Conservation (phyloP, 1,140 invertebrate genomes). For the Bombus balteatus region DNA sequence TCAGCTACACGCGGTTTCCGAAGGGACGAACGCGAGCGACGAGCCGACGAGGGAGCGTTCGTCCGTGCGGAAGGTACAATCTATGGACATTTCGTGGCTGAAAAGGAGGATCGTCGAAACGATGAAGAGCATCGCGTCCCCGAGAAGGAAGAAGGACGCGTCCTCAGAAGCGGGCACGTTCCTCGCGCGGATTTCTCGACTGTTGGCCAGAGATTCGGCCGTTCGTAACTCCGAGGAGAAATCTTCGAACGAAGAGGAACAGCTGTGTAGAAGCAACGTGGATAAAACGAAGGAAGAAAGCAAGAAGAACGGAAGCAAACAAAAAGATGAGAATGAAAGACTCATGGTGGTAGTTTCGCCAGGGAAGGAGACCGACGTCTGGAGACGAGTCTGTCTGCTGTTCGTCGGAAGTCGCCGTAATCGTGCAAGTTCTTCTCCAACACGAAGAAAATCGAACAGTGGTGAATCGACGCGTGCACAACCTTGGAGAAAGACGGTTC, state of each 20-base stretch:
- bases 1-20: neutral
- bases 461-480: neutral
- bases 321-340: neutral
- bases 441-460: slow-evolving; percentile 13
- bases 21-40: neutral
- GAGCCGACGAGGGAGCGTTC: neutral
- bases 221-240: neutral
- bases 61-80: slow-evolving; percentile 32
- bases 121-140: slow-evolving; percentile 53
- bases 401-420: neutral
- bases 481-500: slow-evolving; percentile 11
- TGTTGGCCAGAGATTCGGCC: neutral
- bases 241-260: slow-evolving; percentile 31
- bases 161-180: neutral
- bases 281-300: neutral
- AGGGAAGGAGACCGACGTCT: neutral
- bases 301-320: neutral
- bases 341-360: neutral
- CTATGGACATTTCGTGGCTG: slow-evolving; percentile 43
- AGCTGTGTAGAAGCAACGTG: neutral
- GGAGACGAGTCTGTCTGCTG: neutral
- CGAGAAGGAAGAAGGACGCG: slow-evolving; percentile 23
- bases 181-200: slow-evolving; percentile 12
- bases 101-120: slow-evolving; percentile 48
- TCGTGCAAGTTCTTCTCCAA: neutral